Evolutionary conservation across 2,113 vertebrate genomes (phyloP).

Genomic region (Zosterops hypoxanthus): DNA sequence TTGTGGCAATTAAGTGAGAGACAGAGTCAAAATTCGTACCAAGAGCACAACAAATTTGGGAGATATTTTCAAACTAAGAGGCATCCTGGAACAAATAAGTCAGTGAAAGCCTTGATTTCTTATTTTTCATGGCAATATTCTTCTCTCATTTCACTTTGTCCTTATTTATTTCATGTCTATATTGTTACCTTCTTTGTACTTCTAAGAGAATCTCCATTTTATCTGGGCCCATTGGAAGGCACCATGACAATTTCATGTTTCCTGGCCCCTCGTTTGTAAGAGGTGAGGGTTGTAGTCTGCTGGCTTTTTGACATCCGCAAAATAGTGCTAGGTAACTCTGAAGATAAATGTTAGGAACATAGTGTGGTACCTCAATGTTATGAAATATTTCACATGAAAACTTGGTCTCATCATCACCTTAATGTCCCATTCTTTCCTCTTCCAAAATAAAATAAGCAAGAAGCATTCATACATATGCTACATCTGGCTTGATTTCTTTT

Average conservation of each 20-base stretch:
- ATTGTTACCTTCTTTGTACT: not conserved
- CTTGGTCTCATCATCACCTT: not conserved
- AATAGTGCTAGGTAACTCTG: not conserved
- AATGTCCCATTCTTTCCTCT: not conserved
- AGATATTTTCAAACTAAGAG: not conserved
- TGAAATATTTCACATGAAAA: not conserved
- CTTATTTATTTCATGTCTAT: not conserved
- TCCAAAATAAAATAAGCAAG: not conserved
- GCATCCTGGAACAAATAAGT: not conserved
- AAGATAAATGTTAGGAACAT: not conserved
- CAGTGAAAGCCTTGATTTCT: not conserved
- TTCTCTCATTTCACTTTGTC: not conserved
- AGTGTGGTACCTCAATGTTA: not conserved
- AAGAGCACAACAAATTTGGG: not conserved
- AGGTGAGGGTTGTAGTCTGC: not conserved
- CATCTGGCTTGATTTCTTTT: conserved; percentile 9
- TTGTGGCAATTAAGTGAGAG: not conserved
- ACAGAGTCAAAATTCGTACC: not conserved
- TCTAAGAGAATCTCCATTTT: not conserved
- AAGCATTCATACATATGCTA: not conserved
- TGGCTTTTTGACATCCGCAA: not conserved
- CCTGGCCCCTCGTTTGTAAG: not conserved
- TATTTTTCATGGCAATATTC: not conserved
- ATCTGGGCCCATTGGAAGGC: not conserved
- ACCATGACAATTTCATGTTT: not conserved